These are phyloP conservation scores for Agonum fuliginosum DNA, from an alignment of 2,888 invertebrate species.

Conservation along the genomic window DNA sequence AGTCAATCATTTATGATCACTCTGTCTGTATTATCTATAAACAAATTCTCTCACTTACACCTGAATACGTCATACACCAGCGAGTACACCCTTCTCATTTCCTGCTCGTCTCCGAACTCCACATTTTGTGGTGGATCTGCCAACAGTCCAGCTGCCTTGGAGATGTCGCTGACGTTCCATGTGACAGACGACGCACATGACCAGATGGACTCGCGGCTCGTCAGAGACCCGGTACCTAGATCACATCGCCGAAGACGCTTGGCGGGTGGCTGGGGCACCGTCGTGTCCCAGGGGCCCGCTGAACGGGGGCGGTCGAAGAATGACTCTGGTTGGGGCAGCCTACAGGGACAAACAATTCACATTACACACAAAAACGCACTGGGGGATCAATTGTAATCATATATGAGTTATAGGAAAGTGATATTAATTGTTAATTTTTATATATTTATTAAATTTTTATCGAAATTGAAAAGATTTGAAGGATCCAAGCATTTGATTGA, in stretches of 20 bases:
- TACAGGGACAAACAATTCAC: background rate
- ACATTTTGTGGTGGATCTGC: conserved; percentile 74
- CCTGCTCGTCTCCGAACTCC: conserved; percentile 79
- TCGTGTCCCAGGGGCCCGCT: conserved; percentile 59
- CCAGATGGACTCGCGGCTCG: conserved; percentile 25
- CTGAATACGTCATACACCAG: conserved; percentile 84
- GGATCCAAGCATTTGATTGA: too few relatives aligned
- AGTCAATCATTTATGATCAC: too few relatives aligned
- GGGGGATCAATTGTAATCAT: too few relatives aligned
- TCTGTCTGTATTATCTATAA: too few relatives aligned
- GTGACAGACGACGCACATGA: conserved; percentile 65
- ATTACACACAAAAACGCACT: too few relatives aligned
- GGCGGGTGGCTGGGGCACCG: conserved; percentile 39
- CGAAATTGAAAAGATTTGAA: too few relatives aligned
- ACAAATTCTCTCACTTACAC: conserved; percentile 75
- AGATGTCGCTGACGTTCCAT: conserved; percentile 73
- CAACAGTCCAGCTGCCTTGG: conserved; percentile 77
- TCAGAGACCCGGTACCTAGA: conserved; percentile 38
- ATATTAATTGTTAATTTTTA: too few relatives aligned
- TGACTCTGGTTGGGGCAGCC: conserved; percentile 36
- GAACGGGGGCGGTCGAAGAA: conserved; percentile 54
- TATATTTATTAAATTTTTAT: too few relatives aligned
- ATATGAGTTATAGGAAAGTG: too few relatives aligned
- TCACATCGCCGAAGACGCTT: conserved; percentile 42
- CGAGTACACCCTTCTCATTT: conserved; percentile 83